These are phyloP conservation scores for Diglossa cyanea DNA, from an alignment of 2,797 vertebrate genomes.

Conservation along the genomic window DNA sequence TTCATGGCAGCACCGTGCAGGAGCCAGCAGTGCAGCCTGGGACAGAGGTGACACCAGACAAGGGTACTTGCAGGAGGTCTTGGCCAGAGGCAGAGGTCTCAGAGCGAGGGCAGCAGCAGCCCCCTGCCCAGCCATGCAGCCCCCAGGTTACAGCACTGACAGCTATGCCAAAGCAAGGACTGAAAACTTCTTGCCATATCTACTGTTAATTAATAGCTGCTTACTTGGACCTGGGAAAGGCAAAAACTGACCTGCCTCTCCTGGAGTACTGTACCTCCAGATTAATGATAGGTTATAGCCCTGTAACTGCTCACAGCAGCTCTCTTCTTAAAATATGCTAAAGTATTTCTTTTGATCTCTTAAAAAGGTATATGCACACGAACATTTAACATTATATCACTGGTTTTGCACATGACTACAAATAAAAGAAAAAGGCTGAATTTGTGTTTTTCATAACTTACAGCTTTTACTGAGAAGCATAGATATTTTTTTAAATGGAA, in stretches of 20 bases:
- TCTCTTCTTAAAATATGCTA: background rate
- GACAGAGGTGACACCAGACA: background rate
- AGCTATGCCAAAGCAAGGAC: background rate
- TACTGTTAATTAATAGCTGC: slow-evolving; percentile 22
- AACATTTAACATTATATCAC: background rate
- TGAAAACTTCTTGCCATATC: background rate
- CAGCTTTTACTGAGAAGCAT: background rate
- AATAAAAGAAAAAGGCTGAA: background rate
- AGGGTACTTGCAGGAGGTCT: background rate
- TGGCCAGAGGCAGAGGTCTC: background rate
- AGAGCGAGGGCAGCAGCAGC: accelerated
- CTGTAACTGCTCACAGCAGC: background rate
- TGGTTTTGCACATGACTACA: background rate
- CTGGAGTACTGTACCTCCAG: accelerated
- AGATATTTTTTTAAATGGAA: background rate
- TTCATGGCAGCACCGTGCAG: background rate
- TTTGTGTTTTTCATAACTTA: background rate
- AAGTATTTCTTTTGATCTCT: background rate
- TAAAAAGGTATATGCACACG: background rate
- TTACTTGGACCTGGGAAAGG: background rate
- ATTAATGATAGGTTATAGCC: background rate
- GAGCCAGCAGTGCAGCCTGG: background rate
- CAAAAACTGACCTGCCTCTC: background rate
- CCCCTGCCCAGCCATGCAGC: accelerated
- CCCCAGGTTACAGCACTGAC: accelerated